Percentiles rank a stretch among this genome's conserved stretches.
These are phyloP conservation scores for Ceuthmochares aereus DNA, from an alignment of 2,113 vertebrate species.

Conservation along the genomic window DNA sequence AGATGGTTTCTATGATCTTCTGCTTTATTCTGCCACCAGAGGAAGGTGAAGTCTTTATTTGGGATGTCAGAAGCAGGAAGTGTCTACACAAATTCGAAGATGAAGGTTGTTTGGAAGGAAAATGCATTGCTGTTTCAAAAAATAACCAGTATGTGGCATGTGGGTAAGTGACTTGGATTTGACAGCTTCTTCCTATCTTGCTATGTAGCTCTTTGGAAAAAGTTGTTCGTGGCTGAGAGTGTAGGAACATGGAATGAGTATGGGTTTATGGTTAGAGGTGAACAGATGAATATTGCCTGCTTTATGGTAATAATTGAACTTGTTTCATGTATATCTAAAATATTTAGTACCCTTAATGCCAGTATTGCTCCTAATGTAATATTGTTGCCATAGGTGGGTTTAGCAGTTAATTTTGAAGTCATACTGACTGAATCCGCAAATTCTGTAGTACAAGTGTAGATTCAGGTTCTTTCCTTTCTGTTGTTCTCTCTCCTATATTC, in stretches of 20 bases:
- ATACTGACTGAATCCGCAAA: neutral
- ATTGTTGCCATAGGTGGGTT: neutral
- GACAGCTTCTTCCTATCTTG: neutral
- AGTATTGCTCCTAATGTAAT: neutral
- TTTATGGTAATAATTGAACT: neutral
- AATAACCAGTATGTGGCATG: conserved; percentile 92
- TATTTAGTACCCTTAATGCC: neutral
- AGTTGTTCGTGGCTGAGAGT: neutral
- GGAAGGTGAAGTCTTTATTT: conserved; percentile 91
- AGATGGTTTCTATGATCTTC: neutral
- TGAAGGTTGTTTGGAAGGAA: conserved; percentile 87
- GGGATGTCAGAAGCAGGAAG: conserved; percentile 89
- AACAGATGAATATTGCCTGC: neutral
- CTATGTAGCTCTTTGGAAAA: neutral
- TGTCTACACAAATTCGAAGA: conserved; percentile 90
- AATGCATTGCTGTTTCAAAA: conserved; percentile 85
- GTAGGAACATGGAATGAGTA: neutral
- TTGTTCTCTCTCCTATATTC: neutral
- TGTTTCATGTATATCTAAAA: neutral
- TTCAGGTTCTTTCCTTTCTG: neutral
- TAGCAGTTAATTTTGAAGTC: neutral
- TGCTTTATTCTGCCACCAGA: conserved; percentile 71
- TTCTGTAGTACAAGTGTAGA: neutral
- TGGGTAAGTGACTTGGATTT: conserved; percentile 81
- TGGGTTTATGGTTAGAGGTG: neutral